phyloP scores from a whole-genome alignment of 2,113 vertebrate species.

The Lathamus discolor region DNA sequence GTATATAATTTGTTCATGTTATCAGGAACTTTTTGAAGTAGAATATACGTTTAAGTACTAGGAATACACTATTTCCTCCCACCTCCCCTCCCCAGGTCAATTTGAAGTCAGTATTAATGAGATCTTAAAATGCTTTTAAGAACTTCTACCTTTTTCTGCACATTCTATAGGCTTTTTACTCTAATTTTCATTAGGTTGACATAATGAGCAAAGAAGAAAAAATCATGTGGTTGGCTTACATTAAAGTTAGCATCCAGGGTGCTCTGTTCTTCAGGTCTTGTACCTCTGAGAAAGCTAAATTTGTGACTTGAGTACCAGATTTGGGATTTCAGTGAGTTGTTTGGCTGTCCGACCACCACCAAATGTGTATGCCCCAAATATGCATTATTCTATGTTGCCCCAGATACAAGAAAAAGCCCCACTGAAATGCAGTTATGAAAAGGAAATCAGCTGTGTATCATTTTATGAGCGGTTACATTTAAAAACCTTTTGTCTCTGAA shows the following conservation, averaged over 20 bases:
- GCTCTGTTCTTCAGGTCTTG: not conserved
- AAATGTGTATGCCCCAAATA: not conserved
- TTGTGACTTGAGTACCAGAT: not conserved
- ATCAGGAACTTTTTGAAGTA: not conserved
- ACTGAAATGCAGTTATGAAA: not conserved
- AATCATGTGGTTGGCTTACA: fast-evolving
- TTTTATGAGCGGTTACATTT: constrained; percentile 2
- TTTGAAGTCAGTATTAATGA: not conserved
- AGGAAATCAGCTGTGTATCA: not conserved
- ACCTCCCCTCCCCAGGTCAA: not conserved
- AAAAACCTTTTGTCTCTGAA: constrained; percentile 15
- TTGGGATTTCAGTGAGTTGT: not conserved
- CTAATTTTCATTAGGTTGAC: not conserved
- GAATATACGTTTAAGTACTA: not conserved
- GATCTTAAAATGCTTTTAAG: not conserved
- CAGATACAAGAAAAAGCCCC: not conserved
- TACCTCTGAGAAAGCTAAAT: not conserved
- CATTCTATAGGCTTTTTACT: not conserved
- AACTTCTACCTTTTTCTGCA: not conserved
- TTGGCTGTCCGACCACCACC: not conserved
- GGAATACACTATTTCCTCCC: not conserved
- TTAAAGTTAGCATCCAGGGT: not conserved
- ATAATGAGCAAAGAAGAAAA: not conserved
- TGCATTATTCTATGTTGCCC: not conserved
- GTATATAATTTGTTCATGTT: not conserved